Evolutionary conservation across 2,888 invertebrate genomes (phyloP), one percentile per base, ranked within the genome.

Genomic region (Osmoderma eremita): DNA sequence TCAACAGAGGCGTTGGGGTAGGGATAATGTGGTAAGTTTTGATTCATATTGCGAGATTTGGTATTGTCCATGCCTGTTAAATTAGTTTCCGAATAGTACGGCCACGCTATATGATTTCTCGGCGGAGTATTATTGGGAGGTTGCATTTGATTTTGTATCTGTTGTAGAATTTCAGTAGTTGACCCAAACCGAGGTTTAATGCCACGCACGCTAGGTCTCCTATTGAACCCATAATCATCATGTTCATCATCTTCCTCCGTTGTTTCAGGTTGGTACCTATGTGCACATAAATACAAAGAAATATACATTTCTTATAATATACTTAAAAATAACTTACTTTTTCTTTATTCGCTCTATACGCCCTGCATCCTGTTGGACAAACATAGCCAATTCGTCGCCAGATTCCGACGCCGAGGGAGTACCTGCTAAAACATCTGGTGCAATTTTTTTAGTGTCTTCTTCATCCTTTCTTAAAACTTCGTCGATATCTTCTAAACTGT

Each of bases 151-250:
- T 88, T 88, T 78, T 92, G 91, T 85, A 93, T 90, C 78, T 93
- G 93, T 74, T 92, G 90, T 0, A 94, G 83, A 42, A 94, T 91
- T 75, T 93, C 93, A 70, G 90, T 91, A 3, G 89, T 90, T 0
- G 93, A 90, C 10, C 91, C 92, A 71, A 93, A 90, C 71, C 92
- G 88, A n/a, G 94, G 91, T 78, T 94, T 94, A 70, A 95, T 94
- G 0, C 95, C 94, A 0, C 94, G 88, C 1, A 95, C 95, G 0
- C 93, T 93, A 0, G 95, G 95, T n/a, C 95, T 85, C 39, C 93
- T 88, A 76, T 93, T 92, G 80, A 95, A 95, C 0, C 95, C 95
- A 75, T 95, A 94, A 78, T 95, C 94, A 74, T 94, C 94, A 74
- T 93, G 92, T 73, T 94, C 93, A 67, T 92, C 91, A 58, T 92